Evolutionary conservation across 37 sponge, comb jelly and placozoan genomes (phyloP), one percentile per base, ranked within the genome.

Genomic region (Theonella swinhoei): DNA sequence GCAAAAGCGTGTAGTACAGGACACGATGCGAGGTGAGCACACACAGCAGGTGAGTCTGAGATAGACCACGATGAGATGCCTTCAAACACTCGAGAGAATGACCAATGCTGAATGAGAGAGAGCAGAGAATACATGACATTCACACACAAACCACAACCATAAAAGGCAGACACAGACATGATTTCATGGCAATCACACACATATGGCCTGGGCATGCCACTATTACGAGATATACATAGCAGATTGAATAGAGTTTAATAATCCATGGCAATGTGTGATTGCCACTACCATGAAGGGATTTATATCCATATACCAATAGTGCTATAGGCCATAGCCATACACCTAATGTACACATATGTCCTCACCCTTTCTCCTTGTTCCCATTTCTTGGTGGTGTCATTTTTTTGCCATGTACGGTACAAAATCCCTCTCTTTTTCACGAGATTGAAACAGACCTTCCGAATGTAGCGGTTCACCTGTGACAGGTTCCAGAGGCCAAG

Each of bases 401-500:
- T 26, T 28, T 73, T 70, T 31, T 11, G 35, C 86, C 86, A 90
- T 4, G 32, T 39, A 32, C 54, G 8, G 62, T 90, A 80, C 26
- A 85, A 82, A 14, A 91, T 73, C 34, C 91, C 91, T 30, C 62
- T 59, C 28, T 38, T 61, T 38, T 31, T 82, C 58, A 91, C 79
- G 14, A 83, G 36, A 29, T 59, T 66, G 59, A 38, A 68, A 60
- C 91, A 91, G 38, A 91, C 38, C 35, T 65, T 76, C 38, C 83
- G 64, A 34, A 91, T 33, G 68, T 91, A 82, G 36, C 64, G 59
- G 79, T 77, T 91, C 4, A 87, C 87, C 39, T 71, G 87, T 0
- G 91, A 91, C 41, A 91, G 67, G 77, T 28, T 34, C 82, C 87
- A 73, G 24, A 91, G 91, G 64, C 79, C 64, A 9, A 74, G 75